Percentiles rank a stretch among this genome's conserved stretches.
These are phyloP conservation scores for Antigone vipio DNA, from an alignment of 2,113 vertebrate genomes.

Conservation along the genomic window DNA sequence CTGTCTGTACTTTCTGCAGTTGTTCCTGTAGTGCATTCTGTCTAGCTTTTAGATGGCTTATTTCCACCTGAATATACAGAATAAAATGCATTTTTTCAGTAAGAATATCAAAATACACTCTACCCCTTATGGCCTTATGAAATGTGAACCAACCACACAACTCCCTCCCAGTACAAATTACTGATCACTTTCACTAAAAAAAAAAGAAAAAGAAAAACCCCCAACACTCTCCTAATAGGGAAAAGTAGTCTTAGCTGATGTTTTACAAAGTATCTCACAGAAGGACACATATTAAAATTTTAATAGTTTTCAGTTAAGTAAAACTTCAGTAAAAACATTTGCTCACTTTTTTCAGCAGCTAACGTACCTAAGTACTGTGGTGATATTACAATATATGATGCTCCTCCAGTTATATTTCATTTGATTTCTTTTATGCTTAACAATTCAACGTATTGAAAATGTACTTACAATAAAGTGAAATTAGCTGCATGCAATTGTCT, in stretches of 20 bases:
- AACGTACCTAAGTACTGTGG: not conserved
- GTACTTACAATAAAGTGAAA: not conserved
- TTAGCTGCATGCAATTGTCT: not conserved
- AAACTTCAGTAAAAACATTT: not conserved
- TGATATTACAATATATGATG: not conserved
- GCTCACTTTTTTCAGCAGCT: not conserved
- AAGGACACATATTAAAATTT: not conserved
- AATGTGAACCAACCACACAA: not conserved
- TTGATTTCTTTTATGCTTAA: not conserved
- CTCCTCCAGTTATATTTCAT: not conserved
- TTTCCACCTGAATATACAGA: conserved; percentile 84
- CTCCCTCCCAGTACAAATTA: not conserved
- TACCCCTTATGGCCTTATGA: not conserved
- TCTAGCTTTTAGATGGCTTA: conserved; percentile 94
- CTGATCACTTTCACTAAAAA: not conserved
- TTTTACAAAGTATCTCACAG: not conserved
- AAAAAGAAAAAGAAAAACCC: not conserved
- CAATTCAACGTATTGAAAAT: not conserved
- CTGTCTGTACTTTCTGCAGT: conserved; percentile 82
- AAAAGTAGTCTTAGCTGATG: not conserved
- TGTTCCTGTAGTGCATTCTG: conserved; percentile 90
- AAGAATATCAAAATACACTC: not conserved
- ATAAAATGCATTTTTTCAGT: not conserved
- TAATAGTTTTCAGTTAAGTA: not conserved
- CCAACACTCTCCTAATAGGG: not conserved